Evolutionary conservation across 2,797 vertebrate genomes (phyloP), one percentile per base, ranked within the genome.

Genomic region (Epinephelus malabaricus): DNA sequence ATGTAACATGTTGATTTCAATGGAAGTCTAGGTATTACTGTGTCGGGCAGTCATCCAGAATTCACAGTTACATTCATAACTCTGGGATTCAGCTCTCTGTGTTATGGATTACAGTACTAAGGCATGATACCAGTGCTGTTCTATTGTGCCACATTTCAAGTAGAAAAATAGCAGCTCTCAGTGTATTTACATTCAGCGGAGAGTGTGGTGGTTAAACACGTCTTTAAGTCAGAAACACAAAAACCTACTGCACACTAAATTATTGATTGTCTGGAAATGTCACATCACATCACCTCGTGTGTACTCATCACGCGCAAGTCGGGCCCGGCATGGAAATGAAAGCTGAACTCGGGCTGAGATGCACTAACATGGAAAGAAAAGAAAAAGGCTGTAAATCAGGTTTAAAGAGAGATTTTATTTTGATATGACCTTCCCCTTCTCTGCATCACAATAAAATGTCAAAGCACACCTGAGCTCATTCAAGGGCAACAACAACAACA

Each of bases 231-330:
- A 43, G 46, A 58, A 18, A 76, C 43, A 64, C 38, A 47, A 63
- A 61, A 72, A 68, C 45, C 25, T 34, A 25, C 56, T 21, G 46
- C 73, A 50, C 53, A 50, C 25, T 75, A 56, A 81, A 83, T 86
- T 54, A 82, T 69, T 76, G 65, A 84, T 79, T 23, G n/a, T 56
- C 40, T 63, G 18, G 23, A 83, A 85, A 79, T 85, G 82, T 77
- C 79, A 77, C 60, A 69, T 85, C 34, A 46, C 55, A 50, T 81
- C 61, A 69, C 9, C 17, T 45, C 3, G 6, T 43, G 47, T 71
- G 60, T 38, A 47, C 23, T 69, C 23, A 53, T 72, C 58, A 49
- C 53, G 14, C 5, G 4, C 66, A 27, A 3, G 30, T 8, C 15
- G 10, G 21, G 1, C 11, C 9, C 11, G 21, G 47, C 23, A 3